phyloP scores from a whole-genome alignment of 2,113 vertebrate genomes.

The Nothobranchius furzeri region DNA sequence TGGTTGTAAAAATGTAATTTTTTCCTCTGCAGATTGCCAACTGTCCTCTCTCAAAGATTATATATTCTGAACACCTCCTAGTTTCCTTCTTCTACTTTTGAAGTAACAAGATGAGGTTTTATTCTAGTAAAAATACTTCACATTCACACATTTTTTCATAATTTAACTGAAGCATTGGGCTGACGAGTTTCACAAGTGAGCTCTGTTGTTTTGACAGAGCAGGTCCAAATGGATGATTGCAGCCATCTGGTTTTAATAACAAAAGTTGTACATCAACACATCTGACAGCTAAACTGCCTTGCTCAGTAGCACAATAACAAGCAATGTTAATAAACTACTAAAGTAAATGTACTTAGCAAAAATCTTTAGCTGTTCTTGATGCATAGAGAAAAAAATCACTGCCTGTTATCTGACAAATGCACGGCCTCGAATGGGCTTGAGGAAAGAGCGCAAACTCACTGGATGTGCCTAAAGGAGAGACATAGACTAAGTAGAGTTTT shows the following conservation, averaged over 20 bases:
- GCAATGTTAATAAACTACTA: conserved; percentile 11
- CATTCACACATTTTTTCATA: background rate
- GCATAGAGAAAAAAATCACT: conserved; percentile 5
- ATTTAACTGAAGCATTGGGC: background rate
- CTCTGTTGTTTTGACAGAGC: background rate
- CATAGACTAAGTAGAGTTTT: conserved; percentile 17
- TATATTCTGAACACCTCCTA: conserved; percentile 18
- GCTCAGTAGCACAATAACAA: conserved; percentile 24
- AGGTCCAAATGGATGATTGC: background rate
- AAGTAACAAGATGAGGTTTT: too few species aligned
- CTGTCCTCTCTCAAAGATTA: conserved; percentile 6
- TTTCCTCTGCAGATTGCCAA: conserved; percentile 22
- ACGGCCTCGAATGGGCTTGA: conserved; percentile 32
- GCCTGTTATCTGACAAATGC: conserved; percentile 24
- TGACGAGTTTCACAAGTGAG: background rate
- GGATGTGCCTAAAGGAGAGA: conserved; percentile 29
- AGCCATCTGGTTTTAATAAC: conserved; percentile 8
- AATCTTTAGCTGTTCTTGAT: conserved; percentile 12
- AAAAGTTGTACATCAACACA: conserved; percentile 1
- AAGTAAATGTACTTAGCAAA: background rate
- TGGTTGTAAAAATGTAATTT: conserved; percentile 23
- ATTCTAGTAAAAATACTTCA: too few species aligned
- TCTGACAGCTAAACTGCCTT: conserved; percentile 30
- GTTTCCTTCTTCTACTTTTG: background rate
- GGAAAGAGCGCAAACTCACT: conserved; percentile 31